Conservation (phyloP, 2,888 invertebrate genomes). For the Monoplex corrugatus region DNA sequence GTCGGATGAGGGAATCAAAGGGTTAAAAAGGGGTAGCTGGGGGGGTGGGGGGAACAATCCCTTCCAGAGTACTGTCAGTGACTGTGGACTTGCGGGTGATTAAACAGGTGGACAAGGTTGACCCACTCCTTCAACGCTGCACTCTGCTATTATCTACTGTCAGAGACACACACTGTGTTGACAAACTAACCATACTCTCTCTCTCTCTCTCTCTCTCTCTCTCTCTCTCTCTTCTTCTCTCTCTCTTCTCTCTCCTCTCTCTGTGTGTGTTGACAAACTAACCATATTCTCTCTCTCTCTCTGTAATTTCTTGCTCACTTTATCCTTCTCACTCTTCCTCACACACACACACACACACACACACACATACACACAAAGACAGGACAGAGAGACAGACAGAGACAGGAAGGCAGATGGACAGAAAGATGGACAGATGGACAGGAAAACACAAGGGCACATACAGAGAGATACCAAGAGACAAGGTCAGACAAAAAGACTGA, state of each 20-base stretch:
- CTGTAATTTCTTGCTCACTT: not conserved
- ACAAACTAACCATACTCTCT: not conserved
- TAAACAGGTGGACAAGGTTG: not conserved
- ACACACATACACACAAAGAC: not conserved
- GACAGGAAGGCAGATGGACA: too few relatives aligned
- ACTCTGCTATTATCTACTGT: not conserved
- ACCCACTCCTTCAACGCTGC: not conserved
- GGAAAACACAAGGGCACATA: too few relatives aligned
- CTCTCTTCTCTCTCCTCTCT: not conserved
- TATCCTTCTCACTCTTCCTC: not conserved
- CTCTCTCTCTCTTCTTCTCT: not conserved
- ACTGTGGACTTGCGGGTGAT: not conserved
- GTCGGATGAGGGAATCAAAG: too few relatives aligned
- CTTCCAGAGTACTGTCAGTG: too few relatives aligned
- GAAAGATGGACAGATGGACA: too few relatives aligned
- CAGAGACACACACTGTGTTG: not conserved
- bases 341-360: not conserved
- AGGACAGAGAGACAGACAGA: too few relatives aligned
- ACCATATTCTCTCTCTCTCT: not conserved
- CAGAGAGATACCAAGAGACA: too few relatives aligned
- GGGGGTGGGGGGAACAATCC: too few relatives aligned
- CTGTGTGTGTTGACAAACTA: not conserved
- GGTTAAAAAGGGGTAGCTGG: too few relatives aligned
- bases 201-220: not conserved
- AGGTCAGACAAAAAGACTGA: too few relatives aligned